phyloP scores from a whole-genome alignment of 1,140 invertebrate genomes.

The Tetramorium parvispinum region DNA sequence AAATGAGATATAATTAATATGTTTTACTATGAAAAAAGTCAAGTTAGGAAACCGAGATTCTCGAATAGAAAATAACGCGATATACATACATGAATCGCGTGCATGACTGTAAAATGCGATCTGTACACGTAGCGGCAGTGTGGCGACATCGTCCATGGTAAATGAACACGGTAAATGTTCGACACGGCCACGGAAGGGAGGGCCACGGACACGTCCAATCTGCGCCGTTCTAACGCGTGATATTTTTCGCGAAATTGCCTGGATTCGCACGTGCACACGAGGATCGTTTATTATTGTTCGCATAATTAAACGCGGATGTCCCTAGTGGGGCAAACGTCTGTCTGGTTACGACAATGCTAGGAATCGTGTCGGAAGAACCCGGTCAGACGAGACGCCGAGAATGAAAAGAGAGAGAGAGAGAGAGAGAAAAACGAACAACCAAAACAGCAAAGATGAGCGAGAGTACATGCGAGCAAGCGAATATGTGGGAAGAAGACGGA shows the following conservation, averaged over 20 bases:
- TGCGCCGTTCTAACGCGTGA: constrained; percentile 2
- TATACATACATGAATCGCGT: neutral
- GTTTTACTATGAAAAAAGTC: neutral
- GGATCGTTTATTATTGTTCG: constrained; percentile 16
- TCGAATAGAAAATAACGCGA: neutral
- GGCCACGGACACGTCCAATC: constrained; percentile 48
- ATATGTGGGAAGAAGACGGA: neutral
- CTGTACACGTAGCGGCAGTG: neutral
- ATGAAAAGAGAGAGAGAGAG: neutral
- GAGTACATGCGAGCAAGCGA: neutral
- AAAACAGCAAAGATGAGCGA: neutral
- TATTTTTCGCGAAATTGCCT: constrained; percentile 41
- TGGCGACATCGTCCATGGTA: constrained; percentile 46
- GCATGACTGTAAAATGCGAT: constrained; percentile 1
- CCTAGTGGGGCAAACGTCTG: constrained; percentile 48
- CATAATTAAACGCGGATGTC: constrained; percentile 23
- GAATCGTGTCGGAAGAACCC: neutral
- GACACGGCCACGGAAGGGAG: neutral
- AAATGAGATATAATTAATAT: neutral
- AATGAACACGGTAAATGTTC: constrained; percentile 48
- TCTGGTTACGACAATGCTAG: constrained; percentile 55
- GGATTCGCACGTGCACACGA: neutral
- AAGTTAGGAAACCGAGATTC: neutral
- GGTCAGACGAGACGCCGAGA: neutral
- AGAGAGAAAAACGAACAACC: neutral